Evolutionary conservation across 2,888 invertebrate species (phyloP).

Genomic region (Syrista parreyssii): DNA sequence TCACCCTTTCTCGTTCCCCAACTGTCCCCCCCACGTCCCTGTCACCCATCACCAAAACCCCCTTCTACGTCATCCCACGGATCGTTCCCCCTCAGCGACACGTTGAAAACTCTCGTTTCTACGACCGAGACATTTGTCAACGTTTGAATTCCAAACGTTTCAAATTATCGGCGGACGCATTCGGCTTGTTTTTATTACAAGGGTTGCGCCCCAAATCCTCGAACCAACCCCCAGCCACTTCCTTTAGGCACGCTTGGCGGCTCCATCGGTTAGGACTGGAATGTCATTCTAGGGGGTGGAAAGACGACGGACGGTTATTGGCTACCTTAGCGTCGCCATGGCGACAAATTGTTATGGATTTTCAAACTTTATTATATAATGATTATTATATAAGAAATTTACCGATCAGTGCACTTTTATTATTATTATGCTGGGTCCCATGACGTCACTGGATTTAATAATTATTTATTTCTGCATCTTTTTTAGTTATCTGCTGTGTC

Average conservation of each 20-base stretch:
- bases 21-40: neutral
- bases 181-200: conserved; percentile 23
- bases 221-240: neutral
- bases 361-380: neutral
- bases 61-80: neutral
- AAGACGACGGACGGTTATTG: conserved; percentile 11
- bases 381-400: no score
- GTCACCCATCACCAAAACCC: neutral
- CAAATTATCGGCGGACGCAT: conserved; percentile 14
- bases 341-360: conserved; percentile 13
- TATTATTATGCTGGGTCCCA: no score
- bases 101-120: conserved; percentile 13
- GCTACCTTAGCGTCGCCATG: conserved; percentile 17
- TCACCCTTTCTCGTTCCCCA: neutral
- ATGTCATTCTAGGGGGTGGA: neutral
- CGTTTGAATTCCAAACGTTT: conserved; percentile 17
- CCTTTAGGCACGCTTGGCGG: neutral
- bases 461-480: no score
- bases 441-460: no score
- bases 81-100: conserved; percentile 1
- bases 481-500: no score
- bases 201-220: conserved; percentile 7
- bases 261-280: neutral
- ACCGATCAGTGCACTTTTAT: no score
- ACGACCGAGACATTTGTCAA: conserved; percentile 19